Evolutionary conservation across 2,888 invertebrate species (phyloP).

Genomic region (Netelia fuscicornis): DNA sequence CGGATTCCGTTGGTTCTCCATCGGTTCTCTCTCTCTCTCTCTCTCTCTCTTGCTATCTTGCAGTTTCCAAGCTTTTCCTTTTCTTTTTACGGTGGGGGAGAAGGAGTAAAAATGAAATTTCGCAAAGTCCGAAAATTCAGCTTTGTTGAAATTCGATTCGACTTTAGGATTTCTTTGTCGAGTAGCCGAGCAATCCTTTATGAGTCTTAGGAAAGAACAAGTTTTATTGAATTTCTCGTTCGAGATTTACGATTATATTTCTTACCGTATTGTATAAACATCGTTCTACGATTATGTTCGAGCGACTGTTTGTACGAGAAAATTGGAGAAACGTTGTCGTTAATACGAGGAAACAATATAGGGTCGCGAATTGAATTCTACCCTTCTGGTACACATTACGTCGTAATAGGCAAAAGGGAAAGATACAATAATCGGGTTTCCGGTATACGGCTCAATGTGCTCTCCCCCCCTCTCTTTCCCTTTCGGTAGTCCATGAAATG

Average conservation of each 20-base stretch:
- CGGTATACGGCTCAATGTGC: background rate
- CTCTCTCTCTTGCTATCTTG: background rate
- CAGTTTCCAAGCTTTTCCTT: background rate
- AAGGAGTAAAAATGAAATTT: conserved; percentile 5
- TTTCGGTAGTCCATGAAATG: conserved; percentile 53
- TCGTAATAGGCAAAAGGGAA: conserved; percentile 8
- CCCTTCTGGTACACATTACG: background rate
- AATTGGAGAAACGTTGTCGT: conserved; percentile 1
- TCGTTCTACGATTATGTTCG: too few species aligned
- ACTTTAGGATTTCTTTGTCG: background rate
- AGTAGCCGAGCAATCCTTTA: too few species aligned
- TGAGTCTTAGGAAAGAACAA: too few species aligned
- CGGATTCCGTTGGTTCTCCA: too few species aligned
- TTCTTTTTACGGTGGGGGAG: too few species aligned
- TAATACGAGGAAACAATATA: background rate
- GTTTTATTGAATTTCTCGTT: too few species aligned
- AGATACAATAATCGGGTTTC: background rate
- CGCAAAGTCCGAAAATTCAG: background rate
- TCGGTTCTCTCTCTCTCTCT: background rate
- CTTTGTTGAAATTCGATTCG: conserved; percentile 10
- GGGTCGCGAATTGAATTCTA: background rate
- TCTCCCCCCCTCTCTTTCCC: background rate
- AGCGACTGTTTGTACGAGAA: background rate
- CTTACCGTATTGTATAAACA: too few species aligned
- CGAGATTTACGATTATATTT: too few species aligned